These are phyloP conservation scores for Hylia prasina DNA, from an alignment of 2,113 vertebrate species.

Conservation along the genomic window DNA sequence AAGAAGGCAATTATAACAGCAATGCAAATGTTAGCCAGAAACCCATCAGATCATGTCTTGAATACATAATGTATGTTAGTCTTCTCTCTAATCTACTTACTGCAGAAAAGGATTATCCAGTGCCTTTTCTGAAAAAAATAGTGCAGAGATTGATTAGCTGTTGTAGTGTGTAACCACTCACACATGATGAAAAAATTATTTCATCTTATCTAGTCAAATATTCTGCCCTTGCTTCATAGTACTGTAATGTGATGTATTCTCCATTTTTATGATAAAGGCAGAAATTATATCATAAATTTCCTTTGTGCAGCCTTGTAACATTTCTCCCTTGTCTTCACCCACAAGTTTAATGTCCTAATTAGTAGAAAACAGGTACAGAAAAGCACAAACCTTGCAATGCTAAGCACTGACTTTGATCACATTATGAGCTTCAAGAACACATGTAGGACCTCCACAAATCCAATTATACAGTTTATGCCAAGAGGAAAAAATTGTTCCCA, in stretches of 20 bases:
- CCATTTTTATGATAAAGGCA: not conserved
- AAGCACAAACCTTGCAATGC: not conserved
- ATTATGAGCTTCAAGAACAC: not conserved
- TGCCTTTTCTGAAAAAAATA: not conserved
- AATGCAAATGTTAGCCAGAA: not conserved
- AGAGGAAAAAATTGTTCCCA: slow-evolving; percentile 6
- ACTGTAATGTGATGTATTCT: not conserved
- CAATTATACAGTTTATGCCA: not conserved
- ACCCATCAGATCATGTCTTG: not conserved
- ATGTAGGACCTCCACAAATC: not conserved
- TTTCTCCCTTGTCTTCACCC: not conserved
- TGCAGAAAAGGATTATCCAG: not conserved
- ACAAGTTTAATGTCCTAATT: not conserved
- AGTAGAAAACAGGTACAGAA: not conserved
- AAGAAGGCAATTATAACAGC: not conserved
- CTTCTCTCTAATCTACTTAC: not conserved
- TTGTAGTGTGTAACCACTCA: not conserved
- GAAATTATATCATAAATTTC: not conserved
- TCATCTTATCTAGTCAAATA: not conserved
- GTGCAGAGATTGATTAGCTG: not conserved
- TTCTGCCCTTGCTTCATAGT: not conserved
- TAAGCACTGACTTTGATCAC: not conserved
- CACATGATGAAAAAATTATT: not conserved
- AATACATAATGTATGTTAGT: not conserved
- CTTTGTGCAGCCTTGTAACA: not conserved